Conservation (phyloP, 2,113 vertebrate genomes). For the Balaeniceps rex region DNA sequence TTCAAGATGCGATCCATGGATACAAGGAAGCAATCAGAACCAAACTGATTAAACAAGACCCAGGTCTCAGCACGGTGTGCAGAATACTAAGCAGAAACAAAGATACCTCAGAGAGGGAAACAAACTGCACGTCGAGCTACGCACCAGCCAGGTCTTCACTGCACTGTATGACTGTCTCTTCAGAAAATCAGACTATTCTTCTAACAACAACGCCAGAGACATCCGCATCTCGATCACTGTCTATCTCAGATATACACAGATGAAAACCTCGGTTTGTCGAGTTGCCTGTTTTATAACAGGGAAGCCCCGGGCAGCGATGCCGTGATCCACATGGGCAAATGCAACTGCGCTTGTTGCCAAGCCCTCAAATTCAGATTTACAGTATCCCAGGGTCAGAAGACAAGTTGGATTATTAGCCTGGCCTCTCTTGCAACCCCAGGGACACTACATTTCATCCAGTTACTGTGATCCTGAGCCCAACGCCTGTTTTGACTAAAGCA, state of each 20-base stretch:
- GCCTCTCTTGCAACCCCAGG: background rate
- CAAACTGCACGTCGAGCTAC: background rate
- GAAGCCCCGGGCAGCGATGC: background rate
- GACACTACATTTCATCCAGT: background rate
- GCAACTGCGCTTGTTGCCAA: rapidly evolving
- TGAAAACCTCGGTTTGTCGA: rapidly evolving
- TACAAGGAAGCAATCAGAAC: constrained; percentile 75
- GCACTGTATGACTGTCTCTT: background rate
- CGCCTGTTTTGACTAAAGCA: background rate
- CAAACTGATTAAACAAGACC: constrained; percentile 76
- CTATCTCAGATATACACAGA: background rate
- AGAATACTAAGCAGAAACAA: constrained; percentile 66
- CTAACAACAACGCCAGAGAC: background rate
- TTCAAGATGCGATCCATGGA: constrained; percentile 68
- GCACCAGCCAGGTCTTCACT: background rate
- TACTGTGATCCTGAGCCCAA: background rate
- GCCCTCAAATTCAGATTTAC: background rate
- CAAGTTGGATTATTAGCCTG: background rate
- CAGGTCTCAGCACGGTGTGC: constrained; percentile 7
- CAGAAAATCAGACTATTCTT: background rate
- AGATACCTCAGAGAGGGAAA: constrained; percentile 15
- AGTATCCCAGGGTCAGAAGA: background rate
- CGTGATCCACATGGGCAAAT: rapidly evolving
- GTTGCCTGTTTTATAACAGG: rapidly evolving
- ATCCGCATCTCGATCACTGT: background rate